Percentiles rank a stretch among this genome's conserved stretches.
These are phyloP conservation scores for Macrophya annulata DNA, from an alignment of 2,888 invertebrate species.

Conservation along the genomic window DNA sequence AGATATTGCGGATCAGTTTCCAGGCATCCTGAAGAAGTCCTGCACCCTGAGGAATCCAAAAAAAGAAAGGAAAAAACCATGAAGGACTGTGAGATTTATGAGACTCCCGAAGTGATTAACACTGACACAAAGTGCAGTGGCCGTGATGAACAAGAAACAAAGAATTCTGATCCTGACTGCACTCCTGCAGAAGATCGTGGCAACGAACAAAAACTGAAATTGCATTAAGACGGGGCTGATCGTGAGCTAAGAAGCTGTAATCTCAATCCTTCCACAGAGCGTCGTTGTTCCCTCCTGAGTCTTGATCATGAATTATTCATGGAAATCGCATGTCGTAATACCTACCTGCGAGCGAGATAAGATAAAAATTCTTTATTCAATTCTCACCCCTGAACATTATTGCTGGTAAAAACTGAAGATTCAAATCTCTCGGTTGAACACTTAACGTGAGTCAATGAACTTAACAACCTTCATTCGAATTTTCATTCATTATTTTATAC, in stretches of 20 bases:
- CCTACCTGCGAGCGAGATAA: constrained; percentile 8
- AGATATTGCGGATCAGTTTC: constrained; percentile 60
- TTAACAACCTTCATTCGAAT: not conserved
- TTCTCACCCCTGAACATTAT: not conserved
- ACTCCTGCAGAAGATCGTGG: constrained; percentile 60
- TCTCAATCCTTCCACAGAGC: not conserved
- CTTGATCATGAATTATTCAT: constrained; percentile 28
- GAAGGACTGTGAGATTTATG: constrained; percentile 67
- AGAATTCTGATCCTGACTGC: constrained; percentile 66
- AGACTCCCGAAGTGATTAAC: constrained; percentile 66
- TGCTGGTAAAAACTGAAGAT: not conserved
- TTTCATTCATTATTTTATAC: not conserved
- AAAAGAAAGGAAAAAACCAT: constrained; percentile 55
- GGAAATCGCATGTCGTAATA: not conserved
- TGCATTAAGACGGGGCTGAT: constrained; percentile 3
- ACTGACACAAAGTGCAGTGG: constrained; percentile 66
- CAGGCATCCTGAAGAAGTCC: constrained; percentile 60
- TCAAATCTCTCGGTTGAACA: not conserved
- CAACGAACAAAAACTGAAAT: constrained; percentile 2
- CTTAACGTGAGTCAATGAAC: not conserved
- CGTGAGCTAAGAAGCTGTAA: not conserved
- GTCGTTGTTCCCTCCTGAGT: not conserved
- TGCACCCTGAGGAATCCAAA: constrained; percentile 60
- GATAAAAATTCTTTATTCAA: constrained; percentile 24
- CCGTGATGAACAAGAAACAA: constrained; percentile 64